phyloP scores from a whole-genome alignment of 2,797 vertebrate species.

The Luscinia luscinia region DNA sequence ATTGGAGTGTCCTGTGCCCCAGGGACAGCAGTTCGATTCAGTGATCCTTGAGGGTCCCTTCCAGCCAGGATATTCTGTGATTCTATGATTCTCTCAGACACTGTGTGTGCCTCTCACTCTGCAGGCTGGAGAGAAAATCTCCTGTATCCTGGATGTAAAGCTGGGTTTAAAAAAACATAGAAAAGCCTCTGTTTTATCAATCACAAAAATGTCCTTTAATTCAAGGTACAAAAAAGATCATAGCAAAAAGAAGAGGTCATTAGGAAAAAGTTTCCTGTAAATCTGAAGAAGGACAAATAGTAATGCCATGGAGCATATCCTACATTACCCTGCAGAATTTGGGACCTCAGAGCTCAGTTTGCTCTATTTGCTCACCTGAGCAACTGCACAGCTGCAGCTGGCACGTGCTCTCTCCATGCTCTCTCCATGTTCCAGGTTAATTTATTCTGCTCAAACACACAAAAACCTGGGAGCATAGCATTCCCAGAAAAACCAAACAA shows the following conservation, averaged over 20 bases:
- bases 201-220: background rate
- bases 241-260: background rate
- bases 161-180: fast-evolving
- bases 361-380: background rate
- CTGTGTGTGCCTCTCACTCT: background rate
- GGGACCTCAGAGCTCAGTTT: background rate
- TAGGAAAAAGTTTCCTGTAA: background rate
- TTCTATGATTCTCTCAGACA: background rate
- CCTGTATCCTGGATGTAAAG: background rate
- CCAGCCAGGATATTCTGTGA: background rate
- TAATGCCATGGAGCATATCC: background rate
- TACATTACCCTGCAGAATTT: fast-evolving
- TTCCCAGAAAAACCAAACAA: background rate
- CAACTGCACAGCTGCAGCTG: background rate
- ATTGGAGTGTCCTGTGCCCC: background rate
- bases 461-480: fast-evolving
- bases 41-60: background rate
- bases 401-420: background rate
- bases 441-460: background rate
- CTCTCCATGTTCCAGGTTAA: background rate
- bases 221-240: background rate
- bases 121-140: background rate
- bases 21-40: fast-evolving
- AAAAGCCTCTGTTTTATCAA: background rate
- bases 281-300: background rate